phyloP scores from a whole-genome alignment of 2,797 vertebrate genomes.

The Pygocentrus nattereri region DNA sequence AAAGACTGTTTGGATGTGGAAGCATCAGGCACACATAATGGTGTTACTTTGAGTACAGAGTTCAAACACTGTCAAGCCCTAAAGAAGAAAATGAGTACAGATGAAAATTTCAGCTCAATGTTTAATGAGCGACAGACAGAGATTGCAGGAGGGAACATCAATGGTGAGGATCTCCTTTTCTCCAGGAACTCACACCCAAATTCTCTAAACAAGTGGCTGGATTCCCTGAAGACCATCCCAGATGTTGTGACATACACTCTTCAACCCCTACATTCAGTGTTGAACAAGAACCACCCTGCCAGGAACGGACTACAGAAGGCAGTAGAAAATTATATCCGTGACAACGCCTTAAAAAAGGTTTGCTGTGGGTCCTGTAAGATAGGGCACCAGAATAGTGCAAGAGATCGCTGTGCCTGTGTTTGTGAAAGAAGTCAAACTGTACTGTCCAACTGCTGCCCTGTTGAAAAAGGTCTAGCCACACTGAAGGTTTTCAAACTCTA shows the following conservation, averaged over 20 bases:
- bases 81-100: slow-evolving; percentile 51
- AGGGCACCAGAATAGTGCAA: slow-evolving; percentile 41
- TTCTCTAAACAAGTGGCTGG: slow-evolving; percentile 66
- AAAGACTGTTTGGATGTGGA: slow-evolving; percentile 72
- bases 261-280: slow-evolving; percentile 70
- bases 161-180: slow-evolving; percentile 64
- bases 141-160: slow-evolving; percentile 53
- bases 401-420: slow-evolving; percentile 59
- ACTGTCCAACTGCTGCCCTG: slow-evolving; percentile 70
- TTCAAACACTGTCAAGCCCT: slow-evolving; percentile 61
- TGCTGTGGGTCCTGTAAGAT: slow-evolving; percentile 67
- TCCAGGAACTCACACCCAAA: slow-evolving; percentile 11
- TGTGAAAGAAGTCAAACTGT: slow-evolving; percentile 50
- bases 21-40: slow-evolving; percentile 58
- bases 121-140: slow-evolving; percentile 65
- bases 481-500: slow-evolving; percentile 60
- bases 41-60: fast-evolving
- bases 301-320: slow-evolving; percentile 63
- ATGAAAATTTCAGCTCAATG: slow-evolving; percentile 65
- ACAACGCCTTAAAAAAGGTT: slow-evolving; percentile 64
- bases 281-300: slow-evolving; percentile 46
- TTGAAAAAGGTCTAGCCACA: slow-evolving; percentile 63
- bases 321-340: slow-evolving; percentile 67
- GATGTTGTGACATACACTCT: slow-evolving; percentile 68
- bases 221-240: slow-evolving; percentile 61